Evolutionary conservation across 2,888 invertebrate genomes (phyloP).

Genomic region (Nematopogon swammerdamellus): DNA sequence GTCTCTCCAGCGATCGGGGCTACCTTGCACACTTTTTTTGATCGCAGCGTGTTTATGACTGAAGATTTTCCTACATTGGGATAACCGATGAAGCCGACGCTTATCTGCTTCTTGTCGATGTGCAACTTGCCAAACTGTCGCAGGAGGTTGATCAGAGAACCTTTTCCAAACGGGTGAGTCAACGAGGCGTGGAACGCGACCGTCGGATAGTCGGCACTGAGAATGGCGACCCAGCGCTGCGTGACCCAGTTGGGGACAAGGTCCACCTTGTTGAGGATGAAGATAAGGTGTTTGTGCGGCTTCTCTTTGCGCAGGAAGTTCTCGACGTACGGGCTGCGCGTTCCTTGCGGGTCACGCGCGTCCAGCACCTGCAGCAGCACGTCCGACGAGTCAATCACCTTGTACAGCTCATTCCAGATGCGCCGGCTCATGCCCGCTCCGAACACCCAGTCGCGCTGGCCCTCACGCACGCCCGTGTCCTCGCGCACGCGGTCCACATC

Average conservation of each 20-base stretch:
- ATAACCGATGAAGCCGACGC: slow-evolving; percentile 98
- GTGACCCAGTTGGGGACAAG: slow-evolving; percentile 98
- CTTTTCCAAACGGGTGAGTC: slow-evolving; percentile 97
- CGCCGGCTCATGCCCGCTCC: slow-evolving; percentile 93
- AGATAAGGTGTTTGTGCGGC: slow-evolving; percentile 94
- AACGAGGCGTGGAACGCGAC: slow-evolving; percentile 98
- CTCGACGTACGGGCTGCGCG: slow-evolving; percentile 89
- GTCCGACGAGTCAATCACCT: slow-evolving; percentile 98
- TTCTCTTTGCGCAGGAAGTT: slow-evolving; percentile 92
- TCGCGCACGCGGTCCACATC: slow-evolving; percentile 83
- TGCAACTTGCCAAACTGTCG: slow-evolving; percentile 95
- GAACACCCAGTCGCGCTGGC: slow-evolving; percentile 91
- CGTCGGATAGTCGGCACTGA: slow-evolving; percentile 95
- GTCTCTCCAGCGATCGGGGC: slow-evolving; percentile 98
- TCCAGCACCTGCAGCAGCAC: slow-evolving; percentile 95
- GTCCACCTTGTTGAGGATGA: slow-evolving; percentile 95
- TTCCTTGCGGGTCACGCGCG: slow-evolving; percentile 96
- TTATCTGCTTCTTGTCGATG: slow-evolving; percentile 96
- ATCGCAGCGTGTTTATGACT: slow-evolving; percentile 92
- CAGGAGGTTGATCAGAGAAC: slow-evolving; percentile 91
- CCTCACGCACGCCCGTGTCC: slow-evolving; percentile 75
- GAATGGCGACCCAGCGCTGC: slow-evolving; percentile 93
- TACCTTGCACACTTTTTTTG: slow-evolving; percentile 97
- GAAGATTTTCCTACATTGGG: slow-evolving; percentile 99
- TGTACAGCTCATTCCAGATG: slow-evolving; percentile 99